Evolutionary conservation across 1,140 invertebrate species (phyloP), one percentile per base, ranked within the genome.

Genomic region (Musca domestica): DNA sequence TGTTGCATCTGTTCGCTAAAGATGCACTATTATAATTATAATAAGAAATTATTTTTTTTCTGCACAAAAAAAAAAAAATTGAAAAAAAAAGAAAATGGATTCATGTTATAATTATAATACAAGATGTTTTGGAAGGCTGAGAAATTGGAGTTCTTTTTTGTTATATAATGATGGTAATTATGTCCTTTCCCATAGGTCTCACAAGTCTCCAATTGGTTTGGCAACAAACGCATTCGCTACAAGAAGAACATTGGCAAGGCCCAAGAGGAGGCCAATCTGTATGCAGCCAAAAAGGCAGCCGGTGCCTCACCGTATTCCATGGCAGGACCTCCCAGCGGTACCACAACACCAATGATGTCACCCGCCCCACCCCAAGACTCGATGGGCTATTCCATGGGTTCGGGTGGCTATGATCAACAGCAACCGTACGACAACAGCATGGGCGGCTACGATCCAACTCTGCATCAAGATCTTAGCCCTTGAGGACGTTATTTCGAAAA

Each of bases 221-320:
- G 98, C 72, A 99, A 99, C 86, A 99, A 99, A 83, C 90, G 98
- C 80, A 99, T 99, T 86, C 91, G 98, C 78, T 99, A 99, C 86
- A 99, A 99, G 91, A 99, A 99, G 87, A 99, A 99, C 84, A 99
- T 99, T 72, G 96, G 97, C 72, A 99, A 99, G 85, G 97, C 98
- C 67, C 97, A 99, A 83, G 98, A 99, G 85, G 98, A 99, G 85
- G 98, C 98, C 46, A 99, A 98, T 84, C 86, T 99, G 74, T 99
- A 99, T 83, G 97, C 97, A 72, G 96, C 97, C 56, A 99, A 99
- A 87, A 98, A 98, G 84, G 95, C 96, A 77, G 95, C 96, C 71
- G 94, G 94, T 89, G 93, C 93, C 70, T 95, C 94, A 69, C 94
- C 94, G 65, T 96, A 96, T 86, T 94, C 90, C 74, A 91, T 95